These are phyloP conservation scores for Trinorchestia longiramus DNA, from an alignment of 1,140 invertebrate genomes.

Conservation along the genomic window DNA sequence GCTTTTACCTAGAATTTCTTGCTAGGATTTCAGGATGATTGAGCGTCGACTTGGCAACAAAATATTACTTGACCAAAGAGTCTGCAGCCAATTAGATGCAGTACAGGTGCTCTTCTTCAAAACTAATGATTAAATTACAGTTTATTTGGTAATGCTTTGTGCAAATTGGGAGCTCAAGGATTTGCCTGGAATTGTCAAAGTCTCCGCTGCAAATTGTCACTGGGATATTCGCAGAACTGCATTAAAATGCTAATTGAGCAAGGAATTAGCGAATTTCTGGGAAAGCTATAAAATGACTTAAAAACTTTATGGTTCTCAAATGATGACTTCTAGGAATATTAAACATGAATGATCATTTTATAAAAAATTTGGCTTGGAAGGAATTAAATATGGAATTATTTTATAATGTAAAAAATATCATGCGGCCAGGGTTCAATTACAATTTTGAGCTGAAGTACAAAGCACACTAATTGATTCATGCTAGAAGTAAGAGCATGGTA, in stretches of 20 bases:
- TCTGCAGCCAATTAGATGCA: background rate
- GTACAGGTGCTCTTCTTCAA: background rate
- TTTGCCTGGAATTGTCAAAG: background rate
- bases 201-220: background rate
- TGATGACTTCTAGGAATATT: too few species aligned
- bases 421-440: too few species aligned
- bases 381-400: too few species aligned
- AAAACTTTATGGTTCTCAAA: too few species aligned
- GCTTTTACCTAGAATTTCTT: background rate
- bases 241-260: background rate
- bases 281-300: too few species aligned
- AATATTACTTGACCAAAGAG: background rate
- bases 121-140: background rate
- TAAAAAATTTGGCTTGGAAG: too few species aligned
- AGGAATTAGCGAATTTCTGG: too few species aligned
- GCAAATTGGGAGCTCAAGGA: background rate
- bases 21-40: background rate
- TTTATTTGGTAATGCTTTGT: background rate
- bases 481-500: too few species aligned
- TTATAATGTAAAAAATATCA: too few species aligned
- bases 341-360: too few species aligned
- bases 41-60: background rate
- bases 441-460: too few species aligned
- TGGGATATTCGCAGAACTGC: background rate
- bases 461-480: too few species aligned